A percentile compares a stretch with the other conserved stretches of the same genome.
phyloP scores from a whole-genome alignment of 2,113 vertebrate genomes.

The Bujurquina vittata region DNA sequence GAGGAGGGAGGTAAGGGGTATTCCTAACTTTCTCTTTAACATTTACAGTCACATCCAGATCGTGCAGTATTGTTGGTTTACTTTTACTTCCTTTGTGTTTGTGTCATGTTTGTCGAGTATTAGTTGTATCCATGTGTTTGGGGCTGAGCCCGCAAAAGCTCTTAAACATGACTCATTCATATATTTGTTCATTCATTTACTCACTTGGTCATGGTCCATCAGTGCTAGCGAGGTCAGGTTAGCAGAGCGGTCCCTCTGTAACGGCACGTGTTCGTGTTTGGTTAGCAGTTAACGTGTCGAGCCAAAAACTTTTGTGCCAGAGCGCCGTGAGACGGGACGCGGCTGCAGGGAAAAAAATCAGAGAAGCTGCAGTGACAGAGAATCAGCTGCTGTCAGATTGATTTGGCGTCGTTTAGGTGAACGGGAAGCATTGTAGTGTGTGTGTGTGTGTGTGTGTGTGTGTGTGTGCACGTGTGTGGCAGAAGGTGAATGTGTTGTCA shows the following conservation, averaged over 20 bases:
- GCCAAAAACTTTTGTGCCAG: not conserved
- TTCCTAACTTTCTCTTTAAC: not conserved
- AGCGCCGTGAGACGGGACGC: not conserved
- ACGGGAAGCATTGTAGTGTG: not conserved
- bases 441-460: slow-evolving; percentile 7
- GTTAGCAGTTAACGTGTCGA: slow-evolving; percentile 7
- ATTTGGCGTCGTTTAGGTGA: slow-evolving; percentile 16
- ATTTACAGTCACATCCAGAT: not conserved
- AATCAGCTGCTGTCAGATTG: slow-evolving; percentile 43
- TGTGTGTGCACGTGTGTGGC: slow-evolving; percentile 24
- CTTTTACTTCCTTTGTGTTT: not conserved
- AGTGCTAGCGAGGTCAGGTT: not conserved
- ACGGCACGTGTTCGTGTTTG: not conserved
- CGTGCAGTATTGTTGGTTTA: not conserved
- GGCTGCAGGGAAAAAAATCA: slow-evolving; percentile 20
- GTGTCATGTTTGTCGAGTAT: not conserved
- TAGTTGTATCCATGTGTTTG: not conserved
- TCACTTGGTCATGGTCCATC: not conserved
- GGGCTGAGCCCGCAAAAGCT: not conserved
- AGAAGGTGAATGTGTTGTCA: slow-evolving; percentile 44
- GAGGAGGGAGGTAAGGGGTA: slow-evolving; percentile 53
- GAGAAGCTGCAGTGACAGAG: slow-evolving; percentile 32
- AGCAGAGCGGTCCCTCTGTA: not conserved
- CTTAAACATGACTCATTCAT: not conserved
- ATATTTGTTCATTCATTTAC: slow-evolving; percentile 4